Evolutionary conservation across 2,888 invertebrate species (phyloP).

Genomic region (Andrena praecox): DNA sequence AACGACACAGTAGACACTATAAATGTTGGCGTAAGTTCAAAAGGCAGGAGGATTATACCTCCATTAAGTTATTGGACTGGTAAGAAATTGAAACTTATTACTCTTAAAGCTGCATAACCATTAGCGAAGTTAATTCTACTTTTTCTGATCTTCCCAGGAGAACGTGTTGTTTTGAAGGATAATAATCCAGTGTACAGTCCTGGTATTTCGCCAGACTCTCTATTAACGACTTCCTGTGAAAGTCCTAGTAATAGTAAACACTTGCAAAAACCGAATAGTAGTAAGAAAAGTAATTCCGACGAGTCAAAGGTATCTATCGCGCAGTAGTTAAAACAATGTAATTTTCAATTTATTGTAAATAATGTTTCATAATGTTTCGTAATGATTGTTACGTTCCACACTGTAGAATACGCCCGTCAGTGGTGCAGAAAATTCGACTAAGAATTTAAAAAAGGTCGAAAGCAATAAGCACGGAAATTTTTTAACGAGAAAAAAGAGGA

Average conservation of each 20-base stretch:
- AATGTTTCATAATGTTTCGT: not conserved
- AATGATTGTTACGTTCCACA: not conserved
- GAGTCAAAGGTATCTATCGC: not conserved
- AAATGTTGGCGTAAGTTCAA: not conserved
- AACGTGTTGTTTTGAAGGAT: not conserved
- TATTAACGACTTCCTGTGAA: no score
- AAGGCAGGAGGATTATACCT: constrained; percentile 1
- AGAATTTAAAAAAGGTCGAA: no score
- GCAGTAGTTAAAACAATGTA: not conserved
- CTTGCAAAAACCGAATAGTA: not conserved
- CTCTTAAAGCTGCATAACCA: not conserved
- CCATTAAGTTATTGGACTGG: constrained; percentile 5
- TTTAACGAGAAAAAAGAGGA: not conserved
- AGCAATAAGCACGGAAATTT: not conserved
- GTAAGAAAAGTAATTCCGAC: not conserved
- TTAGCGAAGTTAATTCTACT: not conserved
- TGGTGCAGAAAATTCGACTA: not conserved
- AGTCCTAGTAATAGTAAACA: not conserved
- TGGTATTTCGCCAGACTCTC: constrained; percentile 53
- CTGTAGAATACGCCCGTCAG: not conserved
- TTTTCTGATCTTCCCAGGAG: not conserved
- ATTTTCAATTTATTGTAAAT: not conserved
- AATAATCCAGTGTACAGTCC: constrained; percentile 66
- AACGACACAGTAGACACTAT: not conserved
- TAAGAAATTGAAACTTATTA: not conserved